Conservation (phyloP, 2,888 invertebrate genomes). For the Mesoligia furuncula region DNA sequence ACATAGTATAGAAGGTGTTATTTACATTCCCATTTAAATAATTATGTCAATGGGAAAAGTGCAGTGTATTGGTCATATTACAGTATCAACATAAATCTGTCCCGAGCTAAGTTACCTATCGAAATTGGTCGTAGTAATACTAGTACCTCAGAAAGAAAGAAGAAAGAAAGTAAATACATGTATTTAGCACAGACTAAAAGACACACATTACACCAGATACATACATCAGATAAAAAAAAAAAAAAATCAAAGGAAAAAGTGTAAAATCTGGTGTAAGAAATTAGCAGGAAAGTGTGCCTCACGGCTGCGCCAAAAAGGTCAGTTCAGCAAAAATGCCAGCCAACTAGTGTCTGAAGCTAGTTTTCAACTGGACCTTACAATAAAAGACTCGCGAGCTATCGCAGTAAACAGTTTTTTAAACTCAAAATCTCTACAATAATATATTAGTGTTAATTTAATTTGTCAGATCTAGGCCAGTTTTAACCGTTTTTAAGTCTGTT, state of each 20-base stretch:
- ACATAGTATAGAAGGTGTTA: slow-evolving; percentile 8
- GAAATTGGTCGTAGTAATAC: slow-evolving; percentile 15
- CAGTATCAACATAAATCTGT: not conserved
- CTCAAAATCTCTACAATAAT: not conserved
- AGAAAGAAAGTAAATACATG: not conserved
- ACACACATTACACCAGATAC: not conserved
- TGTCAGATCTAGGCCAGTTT: slow-evolving; percentile 34
- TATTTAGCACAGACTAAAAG: not conserved
- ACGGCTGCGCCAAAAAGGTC: not conserved
- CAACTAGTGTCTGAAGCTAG: not conserved
- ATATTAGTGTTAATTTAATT: no score
- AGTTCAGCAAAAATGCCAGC: not conserved
- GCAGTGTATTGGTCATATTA: slow-evolving; percentile 17
- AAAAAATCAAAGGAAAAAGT: not conserved
- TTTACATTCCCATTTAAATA: slow-evolving; percentile 18
- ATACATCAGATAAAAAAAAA: no score
- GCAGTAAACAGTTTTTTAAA: not conserved
- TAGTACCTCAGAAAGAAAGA: not conserved
- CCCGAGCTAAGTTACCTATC: not conserved
- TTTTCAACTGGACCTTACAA: not conserved
- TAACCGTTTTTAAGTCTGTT: not conserved
- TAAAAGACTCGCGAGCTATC: not conserved
- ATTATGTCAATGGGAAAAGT: not conserved
- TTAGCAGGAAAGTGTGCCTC: not conserved
- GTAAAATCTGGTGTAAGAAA: not conserved